Percentiles rank a stretch among this genome's conserved stretches.
phyloP scores from a whole-genome alignment of 2,888 invertebrate species.

The Drosophila rubida region DNA sequence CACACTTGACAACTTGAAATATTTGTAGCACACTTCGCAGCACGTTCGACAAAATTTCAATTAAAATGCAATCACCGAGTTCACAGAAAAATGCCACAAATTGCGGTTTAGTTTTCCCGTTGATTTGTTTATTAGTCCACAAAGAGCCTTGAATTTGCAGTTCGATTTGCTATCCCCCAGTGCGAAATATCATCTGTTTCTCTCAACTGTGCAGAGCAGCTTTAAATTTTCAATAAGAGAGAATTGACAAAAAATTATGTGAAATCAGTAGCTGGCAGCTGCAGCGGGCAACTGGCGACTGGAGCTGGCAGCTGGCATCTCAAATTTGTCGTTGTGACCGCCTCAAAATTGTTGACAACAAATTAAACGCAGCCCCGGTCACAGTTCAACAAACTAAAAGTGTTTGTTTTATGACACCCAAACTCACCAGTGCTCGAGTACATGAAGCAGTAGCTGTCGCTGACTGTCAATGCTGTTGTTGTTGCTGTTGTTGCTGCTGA shows the following conservation, averaged over 20 bases:
- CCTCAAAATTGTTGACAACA: slow-evolving; percentile 53
- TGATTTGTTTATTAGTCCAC: slow-evolving; percentile 21
- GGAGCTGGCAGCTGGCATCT: slow-evolving; percentile 43
- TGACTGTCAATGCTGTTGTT: neutral
- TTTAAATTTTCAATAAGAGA: slow-evolving; percentile 3
- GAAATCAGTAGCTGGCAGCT: slow-evolving; percentile 31
- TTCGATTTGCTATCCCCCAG: neutral
- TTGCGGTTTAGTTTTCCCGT: neutral
- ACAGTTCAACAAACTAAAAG: slow-evolving; percentile 78
- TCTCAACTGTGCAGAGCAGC: neutral
- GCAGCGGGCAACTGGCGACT: slow-evolving; percentile 42
- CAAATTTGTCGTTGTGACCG: slow-evolving; percentile 28
- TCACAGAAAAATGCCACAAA: neutral
- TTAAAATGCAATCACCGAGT: slow-evolving; percentile 36
- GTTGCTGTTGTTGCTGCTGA: neutral
- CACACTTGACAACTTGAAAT: slow-evolving; percentile 1
- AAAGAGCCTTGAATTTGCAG: slow-evolving; percentile 4
- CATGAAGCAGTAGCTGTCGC: slow-evolving; percentile 27
- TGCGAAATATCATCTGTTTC: neutral
- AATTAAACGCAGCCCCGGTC: slow-evolving; percentile 67
- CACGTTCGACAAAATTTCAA: slow-evolving; percentile 23
- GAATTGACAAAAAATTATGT: neutral
- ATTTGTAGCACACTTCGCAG: slow-evolving; percentile 29
- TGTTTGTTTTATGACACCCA: slow-evolving; percentile 73
- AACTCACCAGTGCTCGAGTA: slow-evolving; percentile 35